phyloP scores from a whole-genome alignment of 2,113 vertebrate genomes.

The Scalopus aquaticus region DNA sequence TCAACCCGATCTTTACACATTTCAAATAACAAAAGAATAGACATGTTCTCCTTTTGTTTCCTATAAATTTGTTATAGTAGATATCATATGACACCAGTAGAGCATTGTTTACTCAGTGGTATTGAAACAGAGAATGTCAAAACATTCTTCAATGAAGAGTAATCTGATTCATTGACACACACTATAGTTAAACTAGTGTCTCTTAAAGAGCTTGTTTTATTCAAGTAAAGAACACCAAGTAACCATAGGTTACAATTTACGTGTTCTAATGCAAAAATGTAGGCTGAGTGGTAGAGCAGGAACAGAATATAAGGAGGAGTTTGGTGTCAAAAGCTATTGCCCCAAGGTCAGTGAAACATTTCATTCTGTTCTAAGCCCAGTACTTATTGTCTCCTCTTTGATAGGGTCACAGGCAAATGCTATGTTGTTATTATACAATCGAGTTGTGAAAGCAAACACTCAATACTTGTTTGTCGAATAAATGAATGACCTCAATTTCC shows the following conservation, averaged over 20 bases:
- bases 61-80: neutral
- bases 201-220: neutral
- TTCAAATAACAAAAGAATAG: conserved; percentile 1
- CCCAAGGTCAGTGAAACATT: neutral
- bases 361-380: neutral
- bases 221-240: neutral
- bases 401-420: neutral
- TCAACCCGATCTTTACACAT: neutral
- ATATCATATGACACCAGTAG: neutral
- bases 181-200: neutral
- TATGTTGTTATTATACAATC: neutral
- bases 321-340: neutral
- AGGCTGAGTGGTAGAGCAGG: neutral
- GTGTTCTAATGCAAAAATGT: neutral
- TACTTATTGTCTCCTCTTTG: neutral
- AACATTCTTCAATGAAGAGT: neutral
- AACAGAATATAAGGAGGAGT: neutral
- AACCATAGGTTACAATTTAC: neutral
- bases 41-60: conserved; percentile 10
- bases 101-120: neutral
- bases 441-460: neutral
- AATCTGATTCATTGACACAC: neutral
- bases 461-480: neutral
- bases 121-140: neutral
- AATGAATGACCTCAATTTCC: neutral